phyloP scores from a whole-genome alignment of 92 coral and sea anemone genomes.

The Pocillopora meandrina region DNA sequence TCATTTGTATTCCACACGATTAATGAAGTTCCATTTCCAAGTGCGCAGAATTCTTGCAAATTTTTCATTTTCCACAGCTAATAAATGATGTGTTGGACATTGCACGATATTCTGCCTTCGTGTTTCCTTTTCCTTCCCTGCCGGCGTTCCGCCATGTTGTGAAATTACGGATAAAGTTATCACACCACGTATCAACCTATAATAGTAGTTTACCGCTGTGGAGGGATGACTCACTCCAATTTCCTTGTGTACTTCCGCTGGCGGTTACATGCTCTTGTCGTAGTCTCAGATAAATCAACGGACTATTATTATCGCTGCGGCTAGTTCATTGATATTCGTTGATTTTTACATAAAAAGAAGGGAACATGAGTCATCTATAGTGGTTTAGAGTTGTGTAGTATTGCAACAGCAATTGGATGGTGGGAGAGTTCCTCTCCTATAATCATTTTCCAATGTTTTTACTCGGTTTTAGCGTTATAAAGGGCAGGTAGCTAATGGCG shows the following conservation, averaged over 20 bases:
- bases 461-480: conserved; percentile 49
- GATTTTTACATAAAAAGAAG: conserved; percentile 21
- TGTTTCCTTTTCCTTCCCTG: not conserved
- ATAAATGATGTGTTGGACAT: not conserved
- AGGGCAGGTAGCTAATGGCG: conserved; percentile 79
- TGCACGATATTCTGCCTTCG: not conserved
- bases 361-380: conserved; percentile 37
- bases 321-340: conserved; percentile 31
- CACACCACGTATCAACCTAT: no score
- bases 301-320: conserved; percentile 6
- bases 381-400: conserved; percentile 32
- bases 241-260: not conserved
- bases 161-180: no score
- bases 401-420: conserved; percentile 21
- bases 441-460: conserved; percentile 37
- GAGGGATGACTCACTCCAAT: not conserved
- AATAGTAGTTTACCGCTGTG: conserved; percentile 5
- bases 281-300: conserved; percentile 15
- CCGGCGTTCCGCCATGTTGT: conserved; percentile 2
- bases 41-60: conserved; percentile 71
- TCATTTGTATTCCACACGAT: conserved; percentile 58
- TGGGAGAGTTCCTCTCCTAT: conserved; percentile 24
- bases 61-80: conserved; percentile 47
- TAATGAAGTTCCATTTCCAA: conserved; percentile 55
- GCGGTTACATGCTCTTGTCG: not conserved